Evolutionary conservation across 2,888 invertebrate genomes (phyloP).

Genomic region (Loripinus fragilis): DNA sequence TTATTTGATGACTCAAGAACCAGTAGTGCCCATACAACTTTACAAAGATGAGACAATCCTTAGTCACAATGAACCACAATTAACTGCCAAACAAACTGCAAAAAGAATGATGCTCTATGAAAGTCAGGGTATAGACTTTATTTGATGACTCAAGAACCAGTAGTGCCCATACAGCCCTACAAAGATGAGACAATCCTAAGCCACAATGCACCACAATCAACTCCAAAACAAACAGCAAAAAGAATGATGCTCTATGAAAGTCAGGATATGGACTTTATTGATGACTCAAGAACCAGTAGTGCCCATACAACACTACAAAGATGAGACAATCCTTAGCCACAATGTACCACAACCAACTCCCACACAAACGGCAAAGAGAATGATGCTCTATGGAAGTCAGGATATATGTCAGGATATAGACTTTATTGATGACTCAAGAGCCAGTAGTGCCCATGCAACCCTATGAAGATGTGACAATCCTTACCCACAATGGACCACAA

Average conservation of each 20-base stretch:
- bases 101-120: background rate
- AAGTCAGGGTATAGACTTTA: background rate
- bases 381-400: background rate
- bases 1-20: background rate
- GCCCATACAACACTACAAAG: background rate
- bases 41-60: no score
- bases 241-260: background rate
- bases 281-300: background rate
- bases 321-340: no score
- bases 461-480: no score
- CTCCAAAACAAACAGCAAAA: slow-evolving; percentile 44
- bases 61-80: no score
- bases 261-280: slow-evolving; percentile 7
- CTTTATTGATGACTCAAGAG: background rate
- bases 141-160: background rate
- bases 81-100: slow-evolving; percentile 47
- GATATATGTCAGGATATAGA: no score
- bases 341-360: no score
- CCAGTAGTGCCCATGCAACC: background rate
- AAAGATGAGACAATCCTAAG: no score
- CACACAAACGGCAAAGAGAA: slow-evolving; percentile 31
- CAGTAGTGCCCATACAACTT: background rate
- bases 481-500: no score
- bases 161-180: background rate
- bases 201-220: no score